Conservation (phyloP, 64 coral and sea anemone species). For the Anthopleura sola region DNA sequence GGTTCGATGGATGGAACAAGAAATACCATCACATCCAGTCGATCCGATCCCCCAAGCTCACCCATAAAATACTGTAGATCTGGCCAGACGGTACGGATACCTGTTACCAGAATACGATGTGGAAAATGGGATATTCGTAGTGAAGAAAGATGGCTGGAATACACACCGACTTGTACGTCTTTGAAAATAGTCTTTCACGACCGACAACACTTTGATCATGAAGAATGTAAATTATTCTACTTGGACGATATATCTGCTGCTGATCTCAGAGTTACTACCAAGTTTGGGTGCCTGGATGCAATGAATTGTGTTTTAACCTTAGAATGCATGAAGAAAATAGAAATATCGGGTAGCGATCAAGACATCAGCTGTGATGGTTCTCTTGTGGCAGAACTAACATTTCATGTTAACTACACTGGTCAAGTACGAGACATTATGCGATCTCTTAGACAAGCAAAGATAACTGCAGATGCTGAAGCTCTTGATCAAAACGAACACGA, state of each 20-base stretch:
- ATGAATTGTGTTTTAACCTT: constrained; percentile 77
- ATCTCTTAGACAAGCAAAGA: constrained; percentile 67
- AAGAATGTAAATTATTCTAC: constrained; percentile 42
- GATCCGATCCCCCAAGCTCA: constrained; percentile 19
- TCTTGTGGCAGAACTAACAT: constrained; percentile 58
- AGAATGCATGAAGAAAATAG: constrained; percentile 48
- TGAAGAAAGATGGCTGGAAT: constrained; percentile 87
- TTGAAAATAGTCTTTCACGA: constrained; percentile 66
- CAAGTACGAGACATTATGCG: constrained; percentile 85
- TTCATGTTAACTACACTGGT: constrained; percentile 90
- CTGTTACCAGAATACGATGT: constrained; percentile 79
- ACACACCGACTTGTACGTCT: constrained; percentile 40
- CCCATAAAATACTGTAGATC: constrained; percentile 29
- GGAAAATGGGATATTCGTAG: constrained; percentile 65
- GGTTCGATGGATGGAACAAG: background rate
- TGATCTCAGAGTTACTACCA: constrained; percentile 83
- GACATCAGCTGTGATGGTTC: background rate
- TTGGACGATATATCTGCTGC: constrained; percentile 72
- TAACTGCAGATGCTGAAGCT: background rate
- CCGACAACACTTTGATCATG: constrained; percentile 57
- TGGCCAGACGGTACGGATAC: constrained; percentile 44
- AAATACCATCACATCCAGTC: background rate
- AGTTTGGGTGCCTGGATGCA: constrained; percentile 88
- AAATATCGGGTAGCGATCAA: constrained; percentile 13
- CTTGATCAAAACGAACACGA: background rate